Evolutionary conservation across 1,140 invertebrate species (phyloP).

Genomic region (Zaprionus africanus): DNA sequence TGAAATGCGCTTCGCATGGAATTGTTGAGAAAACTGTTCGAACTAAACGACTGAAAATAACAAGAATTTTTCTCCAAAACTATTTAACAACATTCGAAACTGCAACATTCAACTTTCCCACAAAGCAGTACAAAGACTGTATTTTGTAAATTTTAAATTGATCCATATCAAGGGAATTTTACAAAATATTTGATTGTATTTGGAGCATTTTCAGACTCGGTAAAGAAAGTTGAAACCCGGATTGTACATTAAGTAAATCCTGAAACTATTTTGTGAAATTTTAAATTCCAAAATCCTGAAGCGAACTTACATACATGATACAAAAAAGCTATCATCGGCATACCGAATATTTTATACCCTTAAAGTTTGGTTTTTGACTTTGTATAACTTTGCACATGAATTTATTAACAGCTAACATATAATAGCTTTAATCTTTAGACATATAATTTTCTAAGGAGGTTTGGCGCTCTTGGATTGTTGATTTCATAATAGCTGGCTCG

Average conservation of each 20-base stretch:
- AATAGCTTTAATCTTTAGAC: no score
- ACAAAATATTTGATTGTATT: neutral
- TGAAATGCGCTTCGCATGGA: conserved; percentile 28
- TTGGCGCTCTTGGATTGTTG: no score
- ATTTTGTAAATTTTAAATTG: neutral
- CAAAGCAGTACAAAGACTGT: neutral
- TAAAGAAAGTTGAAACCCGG: neutral
- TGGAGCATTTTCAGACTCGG: neutral
- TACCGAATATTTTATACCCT: no score
- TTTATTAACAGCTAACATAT: no score
- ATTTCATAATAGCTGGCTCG: no score
- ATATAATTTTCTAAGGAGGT: no score
- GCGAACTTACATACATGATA: no score
- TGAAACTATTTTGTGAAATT: no score
- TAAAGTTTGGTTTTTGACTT: no score
- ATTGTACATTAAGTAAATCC: neutral
- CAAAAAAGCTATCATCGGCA: no score
- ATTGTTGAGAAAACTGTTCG: conserved; percentile 2
- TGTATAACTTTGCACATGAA: no score
- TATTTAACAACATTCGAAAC: neutral
- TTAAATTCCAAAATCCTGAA: no score
- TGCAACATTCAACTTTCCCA: neutral
- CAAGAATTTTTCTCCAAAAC: neutral
- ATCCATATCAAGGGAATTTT: neutral
- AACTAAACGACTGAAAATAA: conserved; percentile 1